Base-by-base conservation (phyloP, 2,797 vertebrate genomes). In the Etheostoma perlongum region DNA sequence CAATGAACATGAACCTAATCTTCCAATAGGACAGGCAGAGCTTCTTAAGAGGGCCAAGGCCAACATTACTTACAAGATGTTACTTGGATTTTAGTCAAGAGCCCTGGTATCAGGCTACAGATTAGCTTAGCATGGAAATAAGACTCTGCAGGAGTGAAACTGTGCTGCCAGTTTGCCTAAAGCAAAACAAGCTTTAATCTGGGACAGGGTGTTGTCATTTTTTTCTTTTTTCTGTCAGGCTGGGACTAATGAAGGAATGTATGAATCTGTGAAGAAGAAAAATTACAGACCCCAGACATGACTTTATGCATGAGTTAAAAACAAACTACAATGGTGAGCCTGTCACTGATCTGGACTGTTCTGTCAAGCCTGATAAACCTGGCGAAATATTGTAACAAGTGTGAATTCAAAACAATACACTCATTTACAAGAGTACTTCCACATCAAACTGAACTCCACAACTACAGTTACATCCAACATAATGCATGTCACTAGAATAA, bases 11-110 rank as follows among this genome's bases (percentile, higher is more conserved):
- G 30, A 84, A 83, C 51, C 58, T 60, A 58, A 73, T 83, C 79
- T 54, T 60, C 30, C 44, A 48, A 66, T 62, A 33, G 67, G 67
- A 25, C 47, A 59, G 40, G 54, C 65, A 40, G 51, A 33, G 61
- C 19, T 53, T 42, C 76, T 71, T 19, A 51, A 25, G 15, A 77
- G 60, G 54, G 61, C 71, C 11, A 0, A 23, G 36, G 58, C 63
- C 53, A 59, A 47, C 59, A 59, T 68, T 74, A 72, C 47, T 82
- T 57, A 48, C 63, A 78, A 67, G 69, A 7, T 6, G 71, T 54
- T 67, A 11, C 79, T 89, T 62, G 1, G 58, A 70, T 88, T 86
- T 85, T 90, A 91, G 80, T 89, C 82, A 79, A 83, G 74, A 54
- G 80, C 60, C 19, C 54, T 74, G 58, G 79, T 84, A 87, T 90